phyloP scores from a whole-genome alignment of 2,797 vertebrate species.

The Hoplostethus atlanticus region DNA sequence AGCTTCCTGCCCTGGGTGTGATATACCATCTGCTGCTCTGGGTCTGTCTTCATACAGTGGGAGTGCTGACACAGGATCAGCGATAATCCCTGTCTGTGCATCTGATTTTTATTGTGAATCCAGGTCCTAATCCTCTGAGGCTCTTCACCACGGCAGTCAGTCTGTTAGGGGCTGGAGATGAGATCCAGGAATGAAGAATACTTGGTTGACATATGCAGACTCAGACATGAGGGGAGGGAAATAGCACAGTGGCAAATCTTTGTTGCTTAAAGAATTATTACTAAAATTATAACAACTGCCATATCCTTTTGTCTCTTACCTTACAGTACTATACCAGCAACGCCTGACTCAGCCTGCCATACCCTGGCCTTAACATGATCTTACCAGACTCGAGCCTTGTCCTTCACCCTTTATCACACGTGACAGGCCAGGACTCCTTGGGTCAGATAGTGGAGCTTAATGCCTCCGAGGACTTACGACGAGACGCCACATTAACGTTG shows the following conservation, averaged over 20 bases:
- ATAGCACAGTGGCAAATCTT: background rate
- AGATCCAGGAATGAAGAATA: background rate
- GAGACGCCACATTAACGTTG: background rate
- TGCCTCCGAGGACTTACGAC: background rate
- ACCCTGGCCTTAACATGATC: slow-evolving; percentile 8
- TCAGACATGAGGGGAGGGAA: background rate
- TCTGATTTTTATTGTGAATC: slow-evolving; percentile 6
- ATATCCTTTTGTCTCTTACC: background rate
- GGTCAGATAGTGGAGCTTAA: background rate
- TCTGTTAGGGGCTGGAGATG: background rate
- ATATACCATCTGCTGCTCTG: slow-evolving; percentile 28
- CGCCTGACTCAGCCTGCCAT: slow-evolving; percentile 5
- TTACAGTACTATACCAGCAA: slow-evolving; percentile 17
- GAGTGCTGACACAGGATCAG: background rate
- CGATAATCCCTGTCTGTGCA: background rate
- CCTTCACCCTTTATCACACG: background rate
- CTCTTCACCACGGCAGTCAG: background rate
- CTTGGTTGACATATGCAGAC: background rate
- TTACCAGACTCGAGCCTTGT: background rate
- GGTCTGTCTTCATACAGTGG: background rate
- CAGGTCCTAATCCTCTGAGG: slow-evolving; percentile 2
- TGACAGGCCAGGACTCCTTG: background rate
- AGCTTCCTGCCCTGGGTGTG: background rate
- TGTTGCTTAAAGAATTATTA: background rate
- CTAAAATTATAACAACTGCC: too few species aligned